These are phyloP conservation scores for Aphidius ervi DNA, from an alignment of 1,140 invertebrate genomes.

Conservation along the genomic window DNA sequence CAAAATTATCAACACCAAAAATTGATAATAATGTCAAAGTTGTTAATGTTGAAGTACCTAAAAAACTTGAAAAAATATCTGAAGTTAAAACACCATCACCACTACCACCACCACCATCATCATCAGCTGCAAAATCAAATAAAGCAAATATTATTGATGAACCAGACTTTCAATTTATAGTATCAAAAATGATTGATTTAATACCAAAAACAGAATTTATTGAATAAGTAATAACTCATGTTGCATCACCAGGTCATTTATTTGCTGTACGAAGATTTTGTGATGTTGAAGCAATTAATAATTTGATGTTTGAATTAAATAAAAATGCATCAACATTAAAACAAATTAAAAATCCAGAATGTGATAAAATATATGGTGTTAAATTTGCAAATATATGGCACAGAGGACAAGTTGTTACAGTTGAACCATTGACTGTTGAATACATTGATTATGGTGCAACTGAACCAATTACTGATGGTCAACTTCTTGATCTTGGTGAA, in stretches of 20 bases:
- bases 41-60: no score
- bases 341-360: slow-evolving; percentile 17
- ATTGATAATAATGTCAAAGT: no score
- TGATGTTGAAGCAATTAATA: slow-evolving; percentile 3
- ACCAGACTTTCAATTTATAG: no score
- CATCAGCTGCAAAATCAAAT: no score
- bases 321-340: background rate
- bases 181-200: background rate
- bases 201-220: slow-evolving; percentile 28
- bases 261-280: slow-evolving; percentile 33
- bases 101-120: background rate
- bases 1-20: no score
- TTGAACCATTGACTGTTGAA: slow-evolving; percentile 26
- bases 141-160: no score
- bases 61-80: no score
- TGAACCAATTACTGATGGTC: slow-evolving; percentile 12
- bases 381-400: slow-evolving; percentile 32
- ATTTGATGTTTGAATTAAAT: slow-evolving; percentile 27
- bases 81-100: no score
- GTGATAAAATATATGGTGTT: slow-evolving; percentile 30
- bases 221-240: slow-evolving; percentile 20
- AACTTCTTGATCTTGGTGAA: slow-evolving; percentile 27
- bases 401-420: slow-evolving; percentile 27
- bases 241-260: slow-evolving; percentile 8
- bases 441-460: slow-evolving; percentile 39